These are phyloP conservation scores for Protaetia brevitarsis DNA, from an alignment of 1,140 invertebrate species.

Conservation along the genomic window DNA sequence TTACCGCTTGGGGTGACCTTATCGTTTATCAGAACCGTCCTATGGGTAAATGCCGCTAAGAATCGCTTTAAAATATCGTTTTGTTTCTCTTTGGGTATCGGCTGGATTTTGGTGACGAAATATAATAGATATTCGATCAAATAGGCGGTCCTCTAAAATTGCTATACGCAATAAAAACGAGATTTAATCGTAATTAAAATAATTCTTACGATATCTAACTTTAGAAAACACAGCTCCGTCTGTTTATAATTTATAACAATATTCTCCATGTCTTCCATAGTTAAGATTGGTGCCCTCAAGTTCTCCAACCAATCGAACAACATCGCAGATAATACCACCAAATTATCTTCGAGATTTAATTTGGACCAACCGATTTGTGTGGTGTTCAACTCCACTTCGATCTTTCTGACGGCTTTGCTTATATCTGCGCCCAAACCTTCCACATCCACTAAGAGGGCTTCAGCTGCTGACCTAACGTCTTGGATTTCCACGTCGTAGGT, in stretches of 20 bases:
- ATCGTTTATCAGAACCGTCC: slow-evolving; percentile 57
- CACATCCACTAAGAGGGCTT: slow-evolving; percentile 54
- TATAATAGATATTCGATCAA: slow-evolving; percentile 71
- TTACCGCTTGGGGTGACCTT: slow-evolving; percentile 52
- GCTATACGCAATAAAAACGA: slow-evolving; percentile 11
- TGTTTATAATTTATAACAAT: slow-evolving; percentile 61
- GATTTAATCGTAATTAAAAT: not conserved
- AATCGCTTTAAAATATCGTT: slow-evolving; percentile 60
- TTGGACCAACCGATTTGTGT: slow-evolving; percentile 64
- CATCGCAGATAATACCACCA: slow-evolving; percentile 59
- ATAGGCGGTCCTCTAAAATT: slow-evolving; percentile 59
- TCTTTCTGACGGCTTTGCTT: slow-evolving; percentile 52
- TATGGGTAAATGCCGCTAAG: slow-evolving; percentile 63
- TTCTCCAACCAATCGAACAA: slow-evolving; percentile 71
- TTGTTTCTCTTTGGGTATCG: slow-evolving; percentile 53
- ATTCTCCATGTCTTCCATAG: slow-evolving; percentile 63
- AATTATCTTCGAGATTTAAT: slow-evolving; percentile 63
- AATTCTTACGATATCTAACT: slow-evolving; percentile 58
- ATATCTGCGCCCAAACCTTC: slow-evolving; percentile 54
- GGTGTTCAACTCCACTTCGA: slow-evolving; percentile 64
- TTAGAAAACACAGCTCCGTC: slow-evolving; percentile 59
- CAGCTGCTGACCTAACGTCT: slow-evolving; percentile 33
- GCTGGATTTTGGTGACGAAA: slow-evolving; percentile 65
- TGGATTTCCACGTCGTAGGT: slow-evolving; percentile 31
- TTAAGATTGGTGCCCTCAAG: slow-evolving; percentile 64